Evolutionary conservation across 2,113 vertebrate genomes (phyloP).

Genomic region (Hemiscyllium ocellatum): DNA sequence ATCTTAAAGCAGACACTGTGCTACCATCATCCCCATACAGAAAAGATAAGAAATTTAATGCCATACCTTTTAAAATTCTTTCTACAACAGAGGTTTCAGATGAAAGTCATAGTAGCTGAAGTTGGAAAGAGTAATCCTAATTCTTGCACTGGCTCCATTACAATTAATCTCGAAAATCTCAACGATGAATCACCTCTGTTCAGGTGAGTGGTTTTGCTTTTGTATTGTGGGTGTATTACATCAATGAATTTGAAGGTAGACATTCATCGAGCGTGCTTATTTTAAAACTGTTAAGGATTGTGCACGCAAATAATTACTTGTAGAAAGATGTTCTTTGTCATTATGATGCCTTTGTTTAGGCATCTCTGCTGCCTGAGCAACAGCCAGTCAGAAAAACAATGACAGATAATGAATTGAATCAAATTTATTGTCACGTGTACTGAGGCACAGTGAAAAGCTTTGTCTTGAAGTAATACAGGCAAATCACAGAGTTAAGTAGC

Average conservation of each 20-base stretch:
- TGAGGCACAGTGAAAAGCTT: too few species aligned
- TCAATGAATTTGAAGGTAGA: background rate
- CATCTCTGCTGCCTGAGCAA: background rate
- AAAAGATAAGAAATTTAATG: background rate
- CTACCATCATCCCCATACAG: background rate
- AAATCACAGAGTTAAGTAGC: too few species aligned
- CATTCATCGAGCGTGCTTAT: background rate
- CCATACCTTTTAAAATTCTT: background rate
- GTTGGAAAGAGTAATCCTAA: background rate
- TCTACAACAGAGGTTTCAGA: conserved; percentile 21
- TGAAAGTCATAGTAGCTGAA: background rate
- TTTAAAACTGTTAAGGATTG: background rate
- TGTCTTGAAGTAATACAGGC: too few species aligned
- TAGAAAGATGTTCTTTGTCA: background rate
- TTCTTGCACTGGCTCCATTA: conserved; percentile 29
- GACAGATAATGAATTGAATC: background rate
- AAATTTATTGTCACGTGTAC: too few species aligned
- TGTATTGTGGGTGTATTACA: background rate
- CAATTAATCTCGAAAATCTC: conserved; percentile 27
- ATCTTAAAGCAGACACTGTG: too few species aligned
- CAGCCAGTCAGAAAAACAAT: background rate
- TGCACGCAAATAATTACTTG: background rate
- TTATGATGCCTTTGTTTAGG: background rate
- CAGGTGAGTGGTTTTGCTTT: conserved; percentile 10
- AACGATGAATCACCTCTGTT: conserved; percentile 23